A percentile compares a stretch with the other conserved stretches of the same genome.
phyloP scores from a whole-genome alignment of 2,797 vertebrate genomes.

The Mormyrus hasselquistii region DNA sequence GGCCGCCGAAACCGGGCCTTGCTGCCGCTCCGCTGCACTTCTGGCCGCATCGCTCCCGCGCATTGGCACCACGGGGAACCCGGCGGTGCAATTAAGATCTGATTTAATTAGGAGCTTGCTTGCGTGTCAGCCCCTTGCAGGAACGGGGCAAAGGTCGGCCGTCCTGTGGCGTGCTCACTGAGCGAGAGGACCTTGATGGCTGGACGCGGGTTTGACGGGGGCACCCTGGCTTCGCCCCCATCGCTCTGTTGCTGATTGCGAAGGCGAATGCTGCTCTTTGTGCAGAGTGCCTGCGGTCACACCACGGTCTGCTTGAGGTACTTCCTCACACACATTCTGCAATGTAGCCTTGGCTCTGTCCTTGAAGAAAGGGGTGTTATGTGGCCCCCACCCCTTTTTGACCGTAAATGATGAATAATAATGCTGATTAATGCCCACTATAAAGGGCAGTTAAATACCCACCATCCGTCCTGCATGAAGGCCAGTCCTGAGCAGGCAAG shows the following conservation, averaged over 20 bases:
- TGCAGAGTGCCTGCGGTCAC: constrained; percentile 18
- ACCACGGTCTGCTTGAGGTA: constrained; percentile 4
- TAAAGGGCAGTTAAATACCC: neutral
- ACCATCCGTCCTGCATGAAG: constrained; percentile 31
- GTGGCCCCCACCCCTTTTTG: neutral
- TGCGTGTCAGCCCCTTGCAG: neutral
- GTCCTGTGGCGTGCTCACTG: neutral
- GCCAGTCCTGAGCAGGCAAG: constrained; percentile 23
- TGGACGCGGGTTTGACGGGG: neutral
- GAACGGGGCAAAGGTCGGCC: neutral
- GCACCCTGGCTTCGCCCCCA: neutral
- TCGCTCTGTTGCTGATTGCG: neutral
- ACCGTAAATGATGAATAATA: neutral
- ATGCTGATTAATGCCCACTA: constrained; percentile 1
- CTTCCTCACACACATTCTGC: neutral
- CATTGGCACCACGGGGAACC: neutral
- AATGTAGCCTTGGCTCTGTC: neutral
- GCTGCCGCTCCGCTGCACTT: neutral
- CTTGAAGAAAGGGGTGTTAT: neutral
- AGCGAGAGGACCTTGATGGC: neutral
- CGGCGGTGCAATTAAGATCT: constrained; percentile 7
- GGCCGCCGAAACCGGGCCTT: too few species aligned
- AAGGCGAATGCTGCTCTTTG: neutral
- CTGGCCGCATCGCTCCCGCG: neutral
- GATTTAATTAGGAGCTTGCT: constrained; percentile 25